phyloP scores from a whole-genome alignment of 2,888 invertebrate genomes.

The Hermaeophaga mercurialis region DNA sequence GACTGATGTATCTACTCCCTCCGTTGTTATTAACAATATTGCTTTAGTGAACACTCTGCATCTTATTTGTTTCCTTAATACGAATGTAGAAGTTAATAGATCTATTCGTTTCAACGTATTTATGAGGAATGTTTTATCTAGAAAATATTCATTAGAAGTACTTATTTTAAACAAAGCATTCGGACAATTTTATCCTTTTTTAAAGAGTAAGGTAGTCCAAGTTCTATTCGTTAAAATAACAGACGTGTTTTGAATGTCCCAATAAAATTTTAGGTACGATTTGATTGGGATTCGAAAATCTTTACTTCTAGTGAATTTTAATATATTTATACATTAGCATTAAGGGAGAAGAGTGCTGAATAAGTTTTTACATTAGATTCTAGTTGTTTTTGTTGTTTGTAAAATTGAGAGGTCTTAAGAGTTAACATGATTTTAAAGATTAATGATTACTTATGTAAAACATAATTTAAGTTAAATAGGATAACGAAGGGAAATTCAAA shows the following conservation, averaged over 20 bases:
- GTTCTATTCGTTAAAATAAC: too few relatives aligned
- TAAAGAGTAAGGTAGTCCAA: too few relatives aligned
- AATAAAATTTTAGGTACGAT: too few relatives aligned
- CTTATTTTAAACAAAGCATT: too few relatives aligned
- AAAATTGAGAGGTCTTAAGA: constrained; percentile 8
- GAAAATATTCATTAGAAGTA: constrained; percentile 4
- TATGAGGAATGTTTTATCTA: constrained; percentile 14
- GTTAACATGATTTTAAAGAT: constrained; percentile 7
- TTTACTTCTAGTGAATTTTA: constrained; percentile 5
- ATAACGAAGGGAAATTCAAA: constrained; percentile 6
- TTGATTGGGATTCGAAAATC: too few relatives aligned
- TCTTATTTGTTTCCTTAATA: constrained; percentile 39
- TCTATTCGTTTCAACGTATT: constrained; percentile 26
- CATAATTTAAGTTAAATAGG: neutral
- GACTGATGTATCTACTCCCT: constrained; percentile 56
- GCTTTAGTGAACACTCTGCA: constrained; percentile 53
- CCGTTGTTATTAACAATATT: constrained; percentile 51
- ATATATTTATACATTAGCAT: constrained; percentile 3
- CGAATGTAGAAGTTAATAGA: constrained; percentile 40
- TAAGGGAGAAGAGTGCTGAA: constrained; percentile 11
- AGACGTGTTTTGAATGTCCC: too few relatives aligned
- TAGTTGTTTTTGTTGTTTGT: constrained; percentile 11
- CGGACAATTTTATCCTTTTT: too few relatives aligned
- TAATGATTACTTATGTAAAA: too few relatives aligned
- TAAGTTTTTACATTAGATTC: constrained; percentile 11